Conservation (phyloP, 2,113 vertebrate genomes). For the Cinclus cinclus region DNA sequence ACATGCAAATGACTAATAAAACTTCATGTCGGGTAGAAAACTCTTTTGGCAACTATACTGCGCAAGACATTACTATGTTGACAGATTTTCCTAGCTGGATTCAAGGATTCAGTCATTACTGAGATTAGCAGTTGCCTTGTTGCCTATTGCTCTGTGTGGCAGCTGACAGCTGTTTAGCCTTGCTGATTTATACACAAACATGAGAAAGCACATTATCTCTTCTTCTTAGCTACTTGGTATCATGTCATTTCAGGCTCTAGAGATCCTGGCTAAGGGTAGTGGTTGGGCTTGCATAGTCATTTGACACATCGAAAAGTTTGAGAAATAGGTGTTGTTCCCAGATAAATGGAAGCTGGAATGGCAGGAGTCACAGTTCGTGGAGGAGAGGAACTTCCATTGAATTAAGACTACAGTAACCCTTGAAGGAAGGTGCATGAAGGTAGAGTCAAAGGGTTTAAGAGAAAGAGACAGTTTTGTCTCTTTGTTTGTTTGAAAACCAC, state of each 20-base stretch:
- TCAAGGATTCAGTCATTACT: not conserved
- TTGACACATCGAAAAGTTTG: not conserved
- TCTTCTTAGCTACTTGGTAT: not conserved
- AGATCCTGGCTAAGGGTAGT: not conserved
- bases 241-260: not conserved
- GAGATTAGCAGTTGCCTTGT: not conserved
- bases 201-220: not conserved
- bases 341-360: not conserved
- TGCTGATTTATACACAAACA: not conserved
- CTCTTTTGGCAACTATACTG: not conserved
- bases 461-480: not conserved
- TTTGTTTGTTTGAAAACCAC: not conserved
- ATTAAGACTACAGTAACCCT: not conserved
- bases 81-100: not conserved
- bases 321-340: not conserved
- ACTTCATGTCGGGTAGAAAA: not conserved
- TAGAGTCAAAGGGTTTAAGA: not conserved
- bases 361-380: not conserved
- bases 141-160: not conserved
- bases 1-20: not conserved
- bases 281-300: not conserved
- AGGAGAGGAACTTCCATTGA: not conserved
- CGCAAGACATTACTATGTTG: not conserved
- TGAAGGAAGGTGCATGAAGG: not conserved
- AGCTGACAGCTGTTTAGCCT: not conserved